Evolutionary conservation across 2,113 vertebrate genomes (phyloP).

Genomic region (Romanogobio albipinnatus): DNA sequence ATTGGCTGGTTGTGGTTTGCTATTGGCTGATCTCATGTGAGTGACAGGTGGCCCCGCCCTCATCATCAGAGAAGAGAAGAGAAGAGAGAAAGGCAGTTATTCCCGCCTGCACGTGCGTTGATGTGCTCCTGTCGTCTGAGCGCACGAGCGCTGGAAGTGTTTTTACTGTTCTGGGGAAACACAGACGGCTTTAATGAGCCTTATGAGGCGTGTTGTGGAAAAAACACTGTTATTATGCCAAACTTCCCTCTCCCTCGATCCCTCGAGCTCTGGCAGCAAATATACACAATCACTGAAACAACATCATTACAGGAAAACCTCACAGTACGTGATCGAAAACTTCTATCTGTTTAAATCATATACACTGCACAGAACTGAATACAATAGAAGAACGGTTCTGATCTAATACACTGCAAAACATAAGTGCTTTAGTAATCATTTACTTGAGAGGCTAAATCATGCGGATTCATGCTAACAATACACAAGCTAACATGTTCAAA

Average conservation of each 20-base stretch:
- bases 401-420: too few relatives aligned
- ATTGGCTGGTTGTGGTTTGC: too few relatives aligned
- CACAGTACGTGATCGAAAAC: background rate
- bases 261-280: background rate
- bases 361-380: background rate
- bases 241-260: slow-evolving; percentile 23
- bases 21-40: too few relatives aligned
- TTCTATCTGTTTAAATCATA: background rate
- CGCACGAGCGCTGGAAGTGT: background rate
- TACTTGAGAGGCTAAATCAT: too few relatives aligned
- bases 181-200: background rate
- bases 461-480: too few relatives aligned
- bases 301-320: background rate
- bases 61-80: too few relatives aligned
- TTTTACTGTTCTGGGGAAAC: slow-evolving; percentile 10
- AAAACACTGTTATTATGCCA: slow-evolving; percentile 22
- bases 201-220: slow-evolving; percentile 24
- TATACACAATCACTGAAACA: background rate
- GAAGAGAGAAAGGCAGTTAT: too few relatives aligned
- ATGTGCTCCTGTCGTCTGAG: background rate
- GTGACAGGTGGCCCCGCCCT: too few relatives aligned
- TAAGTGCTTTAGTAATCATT: too few relatives aligned
- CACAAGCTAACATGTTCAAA: too few relatives aligned
- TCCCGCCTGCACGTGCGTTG: background rate
- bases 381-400: background rate